Conservation (phyloP, 2,888 invertebrate genomes). For the Zeuzera pyrina region DNA sequence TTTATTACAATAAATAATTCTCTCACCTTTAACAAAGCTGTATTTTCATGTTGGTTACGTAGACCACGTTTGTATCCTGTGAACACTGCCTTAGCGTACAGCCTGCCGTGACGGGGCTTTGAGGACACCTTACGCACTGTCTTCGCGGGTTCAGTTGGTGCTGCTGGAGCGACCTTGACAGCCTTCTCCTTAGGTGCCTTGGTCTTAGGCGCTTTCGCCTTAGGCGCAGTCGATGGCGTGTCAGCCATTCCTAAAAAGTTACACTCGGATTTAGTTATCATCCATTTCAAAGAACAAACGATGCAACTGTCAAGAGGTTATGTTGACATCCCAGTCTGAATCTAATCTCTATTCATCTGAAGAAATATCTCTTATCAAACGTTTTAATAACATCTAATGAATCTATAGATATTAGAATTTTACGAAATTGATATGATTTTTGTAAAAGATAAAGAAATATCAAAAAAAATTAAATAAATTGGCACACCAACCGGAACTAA, state of each 20-base stretch:
- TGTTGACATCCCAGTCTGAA: constrained; percentile 50
- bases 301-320: constrained; percentile 42
- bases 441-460: constrained; percentile 12
- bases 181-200: constrained; percentile 74
- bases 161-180: constrained; percentile 68
- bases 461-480: constrained; percentile 24
- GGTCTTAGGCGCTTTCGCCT: constrained; percentile 69
- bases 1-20: no score
- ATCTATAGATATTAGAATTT: constrained; percentile 12
- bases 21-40: constrained; percentile 88
- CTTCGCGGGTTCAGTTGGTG: constrained; percentile 67
- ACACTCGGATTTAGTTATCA: no score
- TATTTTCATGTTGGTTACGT: constrained; percentile 98
- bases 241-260: constrained; percentile 75
- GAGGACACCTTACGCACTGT: constrained; percentile 63
- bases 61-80: constrained; percentile 96
- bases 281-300: constrained; percentile 9
- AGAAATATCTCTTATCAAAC: constrained; percentile 28
- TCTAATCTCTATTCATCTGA: constrained; percentile 46
- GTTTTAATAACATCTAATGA: constrained; percentile 14
- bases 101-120: constrained; percentile 81
- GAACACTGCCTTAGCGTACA: constrained; percentile 98
- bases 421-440: constrained; percentile 26
- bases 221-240: constrained; percentile 68
- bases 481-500: constrained; percentile 53